Evolutionary conservation across 2,797 vertebrate species (phyloP), one percentile per base, ranked within the genome.

Genomic region (Diceros bicornis): DNA sequence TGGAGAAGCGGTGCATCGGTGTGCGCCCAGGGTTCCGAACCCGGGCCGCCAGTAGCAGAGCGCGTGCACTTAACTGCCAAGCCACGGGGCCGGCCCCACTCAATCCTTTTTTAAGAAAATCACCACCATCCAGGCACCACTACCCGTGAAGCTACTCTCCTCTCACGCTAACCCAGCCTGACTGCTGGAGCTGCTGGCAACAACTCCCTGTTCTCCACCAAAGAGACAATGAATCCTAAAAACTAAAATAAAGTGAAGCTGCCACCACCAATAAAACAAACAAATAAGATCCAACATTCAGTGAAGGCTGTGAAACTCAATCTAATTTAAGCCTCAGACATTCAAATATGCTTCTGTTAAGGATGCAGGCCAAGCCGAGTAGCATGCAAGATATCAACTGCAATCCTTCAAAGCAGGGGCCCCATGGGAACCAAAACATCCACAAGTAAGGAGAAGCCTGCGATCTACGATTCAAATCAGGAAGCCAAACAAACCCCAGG

Each of bases 181-280:
- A 27, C 2, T 2, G 5, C 77, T 71, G 1, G 52, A 93, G 74
- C 18, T 82, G 17, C 29, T 50, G 17, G 62, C 21, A 34, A 14
- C 13, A 52, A 52, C 27, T 34, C 25, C 25, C 23, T 14, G 9
- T 41, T 41, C 25, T 92, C 71, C 27, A 59, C 10, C 21, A 69
- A n/a, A 92, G 78, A 68, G 10, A 71, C 12, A 55, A 72, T 1
- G 20, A 37, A 61, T 47, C 17, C 23, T 59, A 44, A 89, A 89
- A 78, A 64, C 47, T 29, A 57, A 93, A 93, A 81, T 7, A 83
- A 83, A 88, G 37, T 44, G 57, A 37, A 62, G 2, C 29, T 5
- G 27, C 17, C 32, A 91, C 10, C 34, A 44, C 13, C 50, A 57
- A n/a, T n/a, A 95, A 93, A 93, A 59, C 23, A 86, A 79, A 82